These are phyloP conservation scores for Caenorhabditis macrosperma DNA, from an alignment of 2,888 invertebrate species.

Conservation along the genomic window DNA sequence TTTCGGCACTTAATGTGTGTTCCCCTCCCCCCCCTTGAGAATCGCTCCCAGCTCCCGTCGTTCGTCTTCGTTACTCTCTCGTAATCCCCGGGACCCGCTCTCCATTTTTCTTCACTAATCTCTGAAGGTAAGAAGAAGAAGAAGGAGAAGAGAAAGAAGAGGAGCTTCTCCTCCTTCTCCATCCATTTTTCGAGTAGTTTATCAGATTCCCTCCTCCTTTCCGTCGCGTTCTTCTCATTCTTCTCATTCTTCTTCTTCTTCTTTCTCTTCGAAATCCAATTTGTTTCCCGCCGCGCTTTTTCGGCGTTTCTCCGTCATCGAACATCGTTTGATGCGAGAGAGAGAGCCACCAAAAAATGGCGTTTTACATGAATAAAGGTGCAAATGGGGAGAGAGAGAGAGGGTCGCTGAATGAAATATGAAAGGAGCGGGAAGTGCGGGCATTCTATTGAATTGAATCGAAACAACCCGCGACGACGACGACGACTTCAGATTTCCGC, in stretches of 20 bases:
- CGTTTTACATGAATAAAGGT: neutral
- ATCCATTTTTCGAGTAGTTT: constrained; percentile 22
- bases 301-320: neutral
- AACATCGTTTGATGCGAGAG: constrained; percentile 17
- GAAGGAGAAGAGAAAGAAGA: neutral
- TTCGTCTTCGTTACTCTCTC: constrained; percentile 8
- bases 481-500: neutral
- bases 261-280: neutral
- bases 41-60: constrained; percentile 4
- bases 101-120: constrained; percentile 8
- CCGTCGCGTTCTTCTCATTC: neutral
- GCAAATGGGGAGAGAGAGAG: no score
- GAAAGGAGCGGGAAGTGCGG: neutral
- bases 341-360: neutral
- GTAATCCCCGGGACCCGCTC: neutral
- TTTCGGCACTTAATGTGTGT: neutral
- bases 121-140: neutral
- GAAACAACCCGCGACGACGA: neutral
- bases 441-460: neutral
- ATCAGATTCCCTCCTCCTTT: constrained; percentile 38
- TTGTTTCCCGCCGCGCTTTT: constrained; percentile 13
- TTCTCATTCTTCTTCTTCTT: neutral
- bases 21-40: constrained; percentile 10
- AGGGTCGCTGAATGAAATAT: constrained; percentile 42
- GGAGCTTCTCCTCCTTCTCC: neutral